These are phyloP conservation scores for Charina bottae DNA, from an alignment of 2,113 vertebrate species.

Conservation along the genomic window DNA sequence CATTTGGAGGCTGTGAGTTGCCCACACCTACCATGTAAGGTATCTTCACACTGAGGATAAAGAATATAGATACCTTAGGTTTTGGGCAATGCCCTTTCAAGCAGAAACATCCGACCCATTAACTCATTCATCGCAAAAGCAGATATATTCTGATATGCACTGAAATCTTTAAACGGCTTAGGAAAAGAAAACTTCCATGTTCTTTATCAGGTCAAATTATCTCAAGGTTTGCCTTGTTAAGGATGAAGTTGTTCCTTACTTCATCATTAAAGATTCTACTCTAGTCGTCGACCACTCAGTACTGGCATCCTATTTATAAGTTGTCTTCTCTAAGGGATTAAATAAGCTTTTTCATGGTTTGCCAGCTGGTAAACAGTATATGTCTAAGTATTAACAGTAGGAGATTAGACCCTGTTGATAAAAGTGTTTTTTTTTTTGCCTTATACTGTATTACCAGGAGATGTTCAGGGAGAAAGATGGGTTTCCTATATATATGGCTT, in stretches of 20 bases:
- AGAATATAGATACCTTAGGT: neutral
- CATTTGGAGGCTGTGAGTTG: neutral
- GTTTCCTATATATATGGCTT: too few relatives aligned
- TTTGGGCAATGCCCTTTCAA: neutral
- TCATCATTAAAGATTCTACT: neutral
- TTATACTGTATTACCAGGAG: too few relatives aligned
- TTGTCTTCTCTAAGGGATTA: neutral
- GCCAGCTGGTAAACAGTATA: neutral
- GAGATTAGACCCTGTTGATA: too few relatives aligned
- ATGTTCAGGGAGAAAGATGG: too few relatives aligned
- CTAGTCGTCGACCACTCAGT: neutral
- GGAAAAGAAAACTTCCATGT: neutral
- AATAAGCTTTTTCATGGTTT: neutral
- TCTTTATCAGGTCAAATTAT: neutral
- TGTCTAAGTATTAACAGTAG: neutral
- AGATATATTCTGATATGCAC: too few relatives aligned
- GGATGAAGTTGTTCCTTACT: neutral
- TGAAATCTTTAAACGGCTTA: too few relatives aligned
- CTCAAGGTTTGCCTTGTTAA: neutral
- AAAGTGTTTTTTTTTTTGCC: too few relatives aligned
- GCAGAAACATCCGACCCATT: neutral
- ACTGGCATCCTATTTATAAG: neutral
- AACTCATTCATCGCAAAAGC: too few relatives aligned
- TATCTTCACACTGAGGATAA: neutral
- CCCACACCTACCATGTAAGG: neutral